Evolutionary conservation across 2,113 vertebrate species (phyloP).

Genomic region (Oncorhynchus clarkii): DNA sequence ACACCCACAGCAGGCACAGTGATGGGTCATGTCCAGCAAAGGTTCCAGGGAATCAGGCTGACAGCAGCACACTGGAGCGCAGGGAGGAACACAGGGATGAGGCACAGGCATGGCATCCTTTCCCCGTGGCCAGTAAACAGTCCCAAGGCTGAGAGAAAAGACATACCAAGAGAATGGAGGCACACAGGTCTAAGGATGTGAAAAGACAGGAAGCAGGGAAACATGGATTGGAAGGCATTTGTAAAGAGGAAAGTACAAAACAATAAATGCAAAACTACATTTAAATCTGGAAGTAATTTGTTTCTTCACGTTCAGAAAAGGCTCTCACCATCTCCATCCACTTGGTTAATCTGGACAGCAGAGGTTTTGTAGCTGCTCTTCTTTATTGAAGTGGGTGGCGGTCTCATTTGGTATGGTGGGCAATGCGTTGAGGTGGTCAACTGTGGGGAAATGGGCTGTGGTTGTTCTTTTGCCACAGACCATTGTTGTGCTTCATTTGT

Average conservation of each 20-base stretch:
- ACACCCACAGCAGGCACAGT: conserved; percentile 44
- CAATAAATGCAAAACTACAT: not conserved
- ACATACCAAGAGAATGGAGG: conserved; percentile 67
- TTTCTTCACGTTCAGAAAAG: not conserved
- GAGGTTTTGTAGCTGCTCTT: conserved; percentile 46
- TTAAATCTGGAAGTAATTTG: not conserved
- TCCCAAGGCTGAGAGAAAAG: conserved; percentile 75
- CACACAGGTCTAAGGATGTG: conserved; percentile 62
- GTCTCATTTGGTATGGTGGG: conserved; percentile 28
- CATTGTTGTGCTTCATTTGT: not conserved
- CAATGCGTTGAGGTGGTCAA: not conserved
- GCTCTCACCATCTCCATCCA: conserved; percentile 58
- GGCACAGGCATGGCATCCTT: conserved; percentile 47
- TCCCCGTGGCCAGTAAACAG: conserved; percentile 55
- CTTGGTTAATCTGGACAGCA: conserved; percentile 26
- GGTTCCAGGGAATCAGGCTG: conserved; percentile 32
- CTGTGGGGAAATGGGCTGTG: conserved; percentile 3
- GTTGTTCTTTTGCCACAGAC: conserved; percentile 27
- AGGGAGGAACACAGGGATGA: conserved; percentile 57
- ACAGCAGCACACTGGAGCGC: conserved; percentile 46
- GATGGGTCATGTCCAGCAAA: conserved; percentile 38
- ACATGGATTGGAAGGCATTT: not conserved
- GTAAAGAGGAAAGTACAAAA: not conserved
- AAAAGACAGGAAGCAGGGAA: too few relatives aligned
- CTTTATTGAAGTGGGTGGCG: conserved; percentile 23